phyloP scores from a whole-genome alignment of 1,140 invertebrate species.

The Heterodera schachtii region DNA sequence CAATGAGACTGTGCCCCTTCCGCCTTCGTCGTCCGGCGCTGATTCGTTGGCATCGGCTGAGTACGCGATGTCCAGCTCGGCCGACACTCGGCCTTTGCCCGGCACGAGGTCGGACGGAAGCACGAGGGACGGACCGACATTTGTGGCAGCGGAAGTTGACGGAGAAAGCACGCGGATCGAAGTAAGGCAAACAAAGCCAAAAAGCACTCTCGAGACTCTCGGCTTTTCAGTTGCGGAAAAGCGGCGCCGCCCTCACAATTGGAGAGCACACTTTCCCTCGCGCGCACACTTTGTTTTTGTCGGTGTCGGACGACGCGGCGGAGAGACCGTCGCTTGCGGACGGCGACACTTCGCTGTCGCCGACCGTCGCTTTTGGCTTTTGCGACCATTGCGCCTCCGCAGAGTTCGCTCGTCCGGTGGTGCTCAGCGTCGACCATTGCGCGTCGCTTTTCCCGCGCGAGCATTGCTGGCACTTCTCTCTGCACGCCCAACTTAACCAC shows the following conservation, averaged over 20 bases:
- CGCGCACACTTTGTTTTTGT: slow-evolving; percentile 55
- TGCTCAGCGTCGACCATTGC: slow-evolving; percentile 61
- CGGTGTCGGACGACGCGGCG: slow-evolving; percentile 56
- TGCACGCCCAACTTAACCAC: slow-evolving; percentile 44
- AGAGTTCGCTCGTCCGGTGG: slow-evolving; percentile 49
- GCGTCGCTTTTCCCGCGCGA: slow-evolving; percentile 61
- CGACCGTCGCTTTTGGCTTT: slow-evolving; percentile 41
- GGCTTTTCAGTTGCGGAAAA: slow-evolving; percentile 44
- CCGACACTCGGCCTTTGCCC: neutral
- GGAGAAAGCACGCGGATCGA: slow-evolving; percentile 49
- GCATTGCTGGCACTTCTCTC: slow-evolving; percentile 56
- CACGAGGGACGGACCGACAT: slow-evolving; percentile 36
- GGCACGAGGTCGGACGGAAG: neutral
- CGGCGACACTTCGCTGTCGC: slow-evolving; percentile 50
- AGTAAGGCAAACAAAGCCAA: slow-evolving; percentile 7
- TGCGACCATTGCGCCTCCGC: slow-evolving; percentile 36
- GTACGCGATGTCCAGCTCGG: slow-evolving; percentile 8
- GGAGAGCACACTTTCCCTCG: slow-evolving; percentile 48
- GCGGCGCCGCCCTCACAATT: slow-evolving; percentile 51
- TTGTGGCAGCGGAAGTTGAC: slow-evolving; percentile 58
- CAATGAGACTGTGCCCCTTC: neutral
- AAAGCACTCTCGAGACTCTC: too few species aligned
- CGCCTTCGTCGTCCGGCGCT: neutral
- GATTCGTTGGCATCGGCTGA: neutral
- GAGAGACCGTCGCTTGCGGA: slow-evolving; percentile 48